Conservation (phyloP, 2,113 vertebrate genomes). For the Pelmatolapia mariae region DNA sequence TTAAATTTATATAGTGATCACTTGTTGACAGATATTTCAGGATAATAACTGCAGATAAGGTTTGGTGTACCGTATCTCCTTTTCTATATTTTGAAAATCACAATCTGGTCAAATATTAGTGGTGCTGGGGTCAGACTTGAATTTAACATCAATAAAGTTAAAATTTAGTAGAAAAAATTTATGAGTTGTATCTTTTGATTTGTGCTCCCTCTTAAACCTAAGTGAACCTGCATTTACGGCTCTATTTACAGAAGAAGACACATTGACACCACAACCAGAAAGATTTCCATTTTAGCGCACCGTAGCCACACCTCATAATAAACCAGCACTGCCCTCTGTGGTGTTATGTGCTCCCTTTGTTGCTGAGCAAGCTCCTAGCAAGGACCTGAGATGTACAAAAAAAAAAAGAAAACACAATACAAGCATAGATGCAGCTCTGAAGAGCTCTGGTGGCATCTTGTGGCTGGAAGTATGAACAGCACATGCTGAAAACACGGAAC, state of each 20-base stretch:
- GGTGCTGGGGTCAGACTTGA: not conserved
- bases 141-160: not conserved
- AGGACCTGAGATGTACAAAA: accelerated
- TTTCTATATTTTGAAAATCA: not conserved
- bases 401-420: accelerated
- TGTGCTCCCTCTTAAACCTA: not conserved
- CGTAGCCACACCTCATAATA: not conserved
- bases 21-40: not conserved
- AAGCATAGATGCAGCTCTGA: not conserved
- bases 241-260: not conserved
- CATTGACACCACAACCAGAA: not conserved
- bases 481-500: not conserved
- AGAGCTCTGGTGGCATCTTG: not conserved
- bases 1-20: not conserved
- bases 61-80: accelerated
- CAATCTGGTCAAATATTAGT: not conserved
- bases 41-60: accelerated
- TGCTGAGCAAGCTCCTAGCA: not conserved
- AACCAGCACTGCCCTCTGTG: not conserved
- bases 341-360: accelerated
- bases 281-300: accelerated
- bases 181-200: not conserved
- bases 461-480: not conserved
- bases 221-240: not conserved
- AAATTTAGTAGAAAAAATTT: accelerated